Percentiles rank a stretch among this genome's conserved stretches.
Conservation (phyloP, 1,140 invertebrate genomes). For the Phymastichus coffea region DNA sequence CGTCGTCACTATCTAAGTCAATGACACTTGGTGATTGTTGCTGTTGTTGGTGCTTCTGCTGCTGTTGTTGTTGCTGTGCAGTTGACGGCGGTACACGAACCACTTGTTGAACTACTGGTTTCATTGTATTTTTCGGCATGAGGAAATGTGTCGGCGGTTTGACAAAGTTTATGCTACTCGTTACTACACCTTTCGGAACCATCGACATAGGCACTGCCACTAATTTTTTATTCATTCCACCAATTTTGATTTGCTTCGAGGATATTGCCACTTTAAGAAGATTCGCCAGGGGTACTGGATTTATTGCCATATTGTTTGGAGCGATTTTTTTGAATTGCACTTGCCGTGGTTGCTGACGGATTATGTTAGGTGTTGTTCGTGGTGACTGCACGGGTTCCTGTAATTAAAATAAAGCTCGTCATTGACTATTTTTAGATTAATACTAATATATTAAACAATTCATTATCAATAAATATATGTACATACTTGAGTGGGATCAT, state of each 20-base stretch:
- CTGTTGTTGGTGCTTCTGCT: too few relatives aligned
- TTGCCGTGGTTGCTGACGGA: too few relatives aligned
- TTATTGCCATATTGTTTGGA: slow-evolving; percentile 26
- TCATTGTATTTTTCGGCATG: not conserved
- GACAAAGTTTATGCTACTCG: not conserved
- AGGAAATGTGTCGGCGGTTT: slow-evolving; percentile 14
- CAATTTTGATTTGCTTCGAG: slow-evolving; percentile 22
- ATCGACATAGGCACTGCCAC: slow-evolving; percentile 12
- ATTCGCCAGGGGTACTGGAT: slow-evolving; percentile 36
- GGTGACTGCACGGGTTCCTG: too few relatives aligned
- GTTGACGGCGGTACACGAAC: not conserved
- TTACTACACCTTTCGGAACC: not conserved
- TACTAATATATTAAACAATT: too few relatives aligned
- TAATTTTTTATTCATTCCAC: slow-evolving; percentile 4
- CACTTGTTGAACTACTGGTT: not conserved
- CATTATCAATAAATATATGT: too few relatives aligned
- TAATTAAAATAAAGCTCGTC: too few relatives aligned
- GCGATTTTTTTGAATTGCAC: not conserved
- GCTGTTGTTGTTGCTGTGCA: not conserved
- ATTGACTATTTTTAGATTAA: too few relatives aligned
- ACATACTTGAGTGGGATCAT: too few relatives aligned
- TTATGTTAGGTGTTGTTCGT: too few relatives aligned
- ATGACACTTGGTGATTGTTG: slow-evolving; percentile 40
- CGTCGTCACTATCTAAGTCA: slow-evolving; percentile 50
- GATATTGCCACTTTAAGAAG: slow-evolving; percentile 29